These are phyloP conservation scores for Aporophyla nigra DNA, from an alignment of 2,888 invertebrate genomes.

Conservation along the genomic window DNA sequence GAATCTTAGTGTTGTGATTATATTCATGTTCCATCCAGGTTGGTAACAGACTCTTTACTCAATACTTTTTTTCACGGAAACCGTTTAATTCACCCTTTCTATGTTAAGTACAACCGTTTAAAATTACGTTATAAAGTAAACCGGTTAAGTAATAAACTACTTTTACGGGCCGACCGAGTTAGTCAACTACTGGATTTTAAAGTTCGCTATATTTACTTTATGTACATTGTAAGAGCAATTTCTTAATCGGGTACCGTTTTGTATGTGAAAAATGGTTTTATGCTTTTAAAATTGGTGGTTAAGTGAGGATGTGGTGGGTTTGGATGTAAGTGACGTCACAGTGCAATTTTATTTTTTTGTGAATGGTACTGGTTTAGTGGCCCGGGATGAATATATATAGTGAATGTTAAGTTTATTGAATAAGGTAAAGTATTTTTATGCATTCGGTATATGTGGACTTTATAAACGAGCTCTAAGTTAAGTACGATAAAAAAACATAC, in stretches of 20 bases:
- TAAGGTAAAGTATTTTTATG: constrained; percentile 8
- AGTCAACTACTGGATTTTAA: constrained; percentile 68
- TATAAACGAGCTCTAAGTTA: not conserved
- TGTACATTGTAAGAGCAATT: constrained; percentile 60
- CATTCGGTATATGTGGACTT: not conserved
- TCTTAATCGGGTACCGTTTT: constrained; percentile 61
- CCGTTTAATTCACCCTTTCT: constrained; percentile 6
- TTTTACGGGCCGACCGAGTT: constrained; percentile 70
- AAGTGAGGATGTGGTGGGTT: constrained; percentile 8
- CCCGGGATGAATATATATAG: not conserved
- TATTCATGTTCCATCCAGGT: constrained; percentile 67
- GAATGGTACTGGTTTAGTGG: constrained; percentile 29
- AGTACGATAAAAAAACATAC: constrained; percentile 4
- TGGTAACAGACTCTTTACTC: constrained; percentile 57
- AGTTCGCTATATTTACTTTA: constrained; percentile 66
- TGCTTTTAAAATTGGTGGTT: constrained; percentile 30
- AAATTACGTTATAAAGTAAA: constrained; percentile 50
- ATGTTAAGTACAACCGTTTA: constrained; percentile 11
- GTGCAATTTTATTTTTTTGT: constrained; percentile 36
- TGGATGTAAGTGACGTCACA: constrained; percentile 44
- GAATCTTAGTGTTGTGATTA: constrained; percentile 59
- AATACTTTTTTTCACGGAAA: constrained; percentile 22
- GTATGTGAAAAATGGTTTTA: constrained; percentile 27
- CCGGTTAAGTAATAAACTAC: constrained; percentile 70
- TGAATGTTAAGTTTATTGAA: not conserved